A percentile compares a stretch with the other conserved stretches of the same genome.
Conservation (phyloP, 2,888 invertebrate species). For the Thymelicus acteon region DNA sequence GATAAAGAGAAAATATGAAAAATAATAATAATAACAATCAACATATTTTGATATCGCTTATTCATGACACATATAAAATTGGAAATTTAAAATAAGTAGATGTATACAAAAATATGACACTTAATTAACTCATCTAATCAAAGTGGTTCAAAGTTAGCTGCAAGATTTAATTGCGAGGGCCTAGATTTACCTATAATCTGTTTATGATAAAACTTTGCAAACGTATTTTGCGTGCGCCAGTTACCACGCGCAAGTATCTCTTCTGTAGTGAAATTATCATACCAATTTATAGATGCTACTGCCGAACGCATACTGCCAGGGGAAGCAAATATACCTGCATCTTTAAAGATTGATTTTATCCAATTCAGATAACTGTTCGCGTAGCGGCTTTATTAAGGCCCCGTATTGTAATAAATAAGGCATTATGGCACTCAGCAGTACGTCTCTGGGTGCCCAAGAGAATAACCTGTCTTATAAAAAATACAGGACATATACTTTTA, state of each 20-base stretch:
- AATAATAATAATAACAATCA: too few relatives aligned
- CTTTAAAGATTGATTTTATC: slow-evolving; percentile 26
- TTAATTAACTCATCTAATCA: neutral
- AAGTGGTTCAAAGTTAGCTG: slow-evolving; percentile 1
- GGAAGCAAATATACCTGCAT: slow-evolving; percentile 30
- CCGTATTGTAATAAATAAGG: slow-evolving; percentile 33
- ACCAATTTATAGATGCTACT: slow-evolving; percentile 39
- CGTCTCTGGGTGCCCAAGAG: slow-evolving; percentile 5
- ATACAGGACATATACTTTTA: slow-evolving; percentile 21
- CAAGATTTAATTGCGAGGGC: slow-evolving; percentile 5
- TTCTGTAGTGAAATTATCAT: slow-evolving; percentile 37
- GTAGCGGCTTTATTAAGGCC: slow-evolving; percentile 27
- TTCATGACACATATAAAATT: too few relatives aligned
- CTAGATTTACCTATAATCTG: slow-evolving; percentile 3
- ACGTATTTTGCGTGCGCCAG: slow-evolving; percentile 33
- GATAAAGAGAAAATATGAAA: too few relatives aligned
- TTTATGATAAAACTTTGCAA: slow-evolving; percentile 35
- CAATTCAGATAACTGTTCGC: slow-evolving; percentile 36
- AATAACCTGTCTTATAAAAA: slow-evolving; percentile 12
- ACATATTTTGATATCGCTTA: too few relatives aligned
- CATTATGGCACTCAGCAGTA: slow-evolving; percentile 1
- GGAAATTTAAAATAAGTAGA: too few relatives aligned
- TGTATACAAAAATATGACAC: too few relatives aligned
- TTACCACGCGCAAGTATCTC: slow-evolving; percentile 39
- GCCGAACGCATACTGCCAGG: slow-evolving; percentile 40